Conservation (phyloP, 2,888 invertebrate genomes). For the Arrhopalites spinosus region DNA sequence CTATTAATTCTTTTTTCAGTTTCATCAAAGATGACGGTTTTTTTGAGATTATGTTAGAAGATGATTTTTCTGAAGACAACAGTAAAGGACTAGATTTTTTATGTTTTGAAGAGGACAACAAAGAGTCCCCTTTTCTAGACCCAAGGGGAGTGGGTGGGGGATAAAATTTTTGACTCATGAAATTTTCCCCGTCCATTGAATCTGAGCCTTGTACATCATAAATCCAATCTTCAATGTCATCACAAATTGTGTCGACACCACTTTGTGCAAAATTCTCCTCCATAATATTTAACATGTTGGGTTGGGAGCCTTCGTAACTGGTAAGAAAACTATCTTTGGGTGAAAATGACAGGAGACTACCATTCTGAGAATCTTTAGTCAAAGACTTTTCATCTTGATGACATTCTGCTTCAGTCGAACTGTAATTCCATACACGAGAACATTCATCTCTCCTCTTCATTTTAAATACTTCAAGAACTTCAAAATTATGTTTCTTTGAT, state of each 20-base stretch:
- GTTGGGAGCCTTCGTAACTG: not conserved
- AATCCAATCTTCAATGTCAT: not conserved
- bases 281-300: not conserved
- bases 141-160: conserved; percentile 19
- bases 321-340: not conserved
- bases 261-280: not conserved
- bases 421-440: too few relatives aligned
- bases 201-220: not conserved
- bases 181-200: conserved; percentile 7
- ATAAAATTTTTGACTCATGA: conserved; percentile 1
- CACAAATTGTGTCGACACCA: not conserved
- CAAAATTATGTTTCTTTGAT: not conserved
- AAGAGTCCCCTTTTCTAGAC: not conserved
- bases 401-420: too few relatives aligned
- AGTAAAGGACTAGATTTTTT: too few relatives aligned
- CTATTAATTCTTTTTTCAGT: too few relatives aligned
- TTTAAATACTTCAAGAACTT: not conserved
- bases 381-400: too few relatives aligned
- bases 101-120: not conserved
- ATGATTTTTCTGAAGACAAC: too few relatives aligned
- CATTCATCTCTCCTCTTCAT: not conserved
- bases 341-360: not conserved
- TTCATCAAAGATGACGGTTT: too few relatives aligned
- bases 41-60: too few relatives aligned
- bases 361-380: not conserved